Evolutionary conservation across 2,888 invertebrate species (phyloP), one percentile per base, ranked within the genome.

Genomic region (Rhodophaea formosa): DNA sequence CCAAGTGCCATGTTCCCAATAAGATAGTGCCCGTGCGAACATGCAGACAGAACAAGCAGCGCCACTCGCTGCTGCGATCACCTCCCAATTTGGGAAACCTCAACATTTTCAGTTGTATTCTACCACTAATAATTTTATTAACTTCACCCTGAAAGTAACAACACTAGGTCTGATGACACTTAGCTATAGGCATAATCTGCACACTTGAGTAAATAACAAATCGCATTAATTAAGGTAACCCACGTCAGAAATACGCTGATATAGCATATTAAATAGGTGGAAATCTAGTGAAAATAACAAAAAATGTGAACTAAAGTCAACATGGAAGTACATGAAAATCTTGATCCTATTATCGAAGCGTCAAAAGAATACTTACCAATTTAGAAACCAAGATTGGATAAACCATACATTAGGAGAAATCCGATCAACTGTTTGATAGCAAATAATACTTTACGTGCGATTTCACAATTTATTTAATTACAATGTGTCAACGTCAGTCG

Each of bases 1-100:
- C 96, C 92, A 96, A 92, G 85, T 97, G 96, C 96, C 96, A 96
- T 81, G 96, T 92, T 72, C 96, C 96, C 63, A 96, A 93, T 63
- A 95, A 91, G 58, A 96, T 94, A 35, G 96, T 96, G 39, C 95
- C 96, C 16, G 96, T 96, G 61, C 96, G 94, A 53, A 97, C 97
- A 86, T 97, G 97, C 59, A 96, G 92, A 70, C 96, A 96, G 77
- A 96, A 94, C 78, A 94, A 95, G 86, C 96, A 96, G 70, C 94
- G 93, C 95, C 96, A 96, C 78, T 96, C 95, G 71, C 94, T 94
- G 78, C 93, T 93, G 66, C 94, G 86, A 71, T 94, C 93, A 72
- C 93, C 93, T 69, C 95, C 92, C 84, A 93, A 77, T 81, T 94
- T 94, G 65, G 93, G 90, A 89, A 93, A 92, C 69, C 92, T 86